phyloP scores from a whole-genome alignment of 1,140 invertebrate species.

The Caenorhabditis remanei region DNA sequence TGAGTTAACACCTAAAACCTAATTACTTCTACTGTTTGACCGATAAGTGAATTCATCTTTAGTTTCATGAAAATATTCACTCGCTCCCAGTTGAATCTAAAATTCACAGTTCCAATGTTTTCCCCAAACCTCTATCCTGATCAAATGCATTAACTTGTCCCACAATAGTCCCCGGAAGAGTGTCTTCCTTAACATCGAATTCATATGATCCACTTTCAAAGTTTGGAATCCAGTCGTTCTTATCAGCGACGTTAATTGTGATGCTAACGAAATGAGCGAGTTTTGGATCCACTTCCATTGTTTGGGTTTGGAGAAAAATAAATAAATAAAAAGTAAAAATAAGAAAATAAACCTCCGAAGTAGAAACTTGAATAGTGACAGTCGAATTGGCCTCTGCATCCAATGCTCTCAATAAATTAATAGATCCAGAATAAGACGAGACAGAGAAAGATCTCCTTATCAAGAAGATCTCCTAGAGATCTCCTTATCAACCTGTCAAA shows the following conservation, averaged over 20 bases:
- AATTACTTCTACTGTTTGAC: no score
- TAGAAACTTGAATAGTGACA: conserved; percentile 69
- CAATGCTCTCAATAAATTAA: conserved; percentile 70
- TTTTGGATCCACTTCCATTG: conserved; percentile 61
- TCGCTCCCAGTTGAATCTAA: no score
- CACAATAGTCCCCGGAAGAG: conserved; percentile 73
- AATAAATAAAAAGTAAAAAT: no score
- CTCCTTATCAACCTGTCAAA: no score
- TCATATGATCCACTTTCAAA: conserved; percentile 72
- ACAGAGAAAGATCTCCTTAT: conserved; percentile 72
- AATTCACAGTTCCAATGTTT: no score
- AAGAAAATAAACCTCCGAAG: conserved; percentile 65
- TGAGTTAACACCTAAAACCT: no score
- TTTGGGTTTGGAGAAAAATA: no score
- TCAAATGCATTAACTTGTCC: conserved; percentile 76
- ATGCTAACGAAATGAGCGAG: conserved; percentile 72
- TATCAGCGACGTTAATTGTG: conserved; percentile 72
- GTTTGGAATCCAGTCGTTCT: conserved; percentile 77
- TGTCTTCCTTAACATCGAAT: conserved; percentile 70
- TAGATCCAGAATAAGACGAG: conserved; percentile 68
- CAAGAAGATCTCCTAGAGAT: no score
- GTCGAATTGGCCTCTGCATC: conserved; percentile 73
- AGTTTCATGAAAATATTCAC: no score
- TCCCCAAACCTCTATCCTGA: conserved; percentile 70
- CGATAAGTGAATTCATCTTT: no score